Evolutionary conservation across 2,888 invertebrate genomes (phyloP).

Genomic region (Dendrolimus pini): DNA sequence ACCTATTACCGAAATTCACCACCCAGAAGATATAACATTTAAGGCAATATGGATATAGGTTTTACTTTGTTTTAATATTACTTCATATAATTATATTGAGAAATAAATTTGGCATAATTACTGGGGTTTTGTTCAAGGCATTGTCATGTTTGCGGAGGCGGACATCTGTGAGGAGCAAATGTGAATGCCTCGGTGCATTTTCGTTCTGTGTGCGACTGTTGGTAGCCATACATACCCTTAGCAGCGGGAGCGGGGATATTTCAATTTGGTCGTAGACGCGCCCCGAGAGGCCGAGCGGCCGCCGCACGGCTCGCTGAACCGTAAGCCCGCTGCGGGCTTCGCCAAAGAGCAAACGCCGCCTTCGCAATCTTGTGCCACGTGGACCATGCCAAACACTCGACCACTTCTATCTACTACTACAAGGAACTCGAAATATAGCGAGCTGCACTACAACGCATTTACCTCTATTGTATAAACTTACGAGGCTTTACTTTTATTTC

Average conservation of each 20-base stretch:
- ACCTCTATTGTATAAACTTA: neutral
- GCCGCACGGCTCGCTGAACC: slow-evolving; percentile 71
- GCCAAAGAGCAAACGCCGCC: slow-evolving; percentile 75
- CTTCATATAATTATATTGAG: too few species aligned
- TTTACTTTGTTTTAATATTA: too few species aligned
- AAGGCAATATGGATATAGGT: too few species aligned
- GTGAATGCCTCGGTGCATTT: slow-evolving; percentile 2
- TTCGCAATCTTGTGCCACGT: slow-evolving; percentile 73
- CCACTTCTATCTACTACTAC: slow-evolving; percentile 62
- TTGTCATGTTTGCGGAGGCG: neutral
- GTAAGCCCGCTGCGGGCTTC: slow-evolving; percentile 66
- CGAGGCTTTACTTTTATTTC: too few species aligned
- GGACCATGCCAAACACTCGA: slow-evolving; percentile 67
- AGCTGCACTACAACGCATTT: neutral
- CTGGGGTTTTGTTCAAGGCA: too few species aligned
- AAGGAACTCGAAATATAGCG: slow-evolving; percentile 26
- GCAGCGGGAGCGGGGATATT: slow-evolving; percentile 53
- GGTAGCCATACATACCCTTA: slow-evolving; percentile 29
- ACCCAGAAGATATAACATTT: too few species aligned
- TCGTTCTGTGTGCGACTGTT: slow-evolving; percentile 34
- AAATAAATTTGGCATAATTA: too few species aligned
- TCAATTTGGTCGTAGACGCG: slow-evolving; percentile 73
- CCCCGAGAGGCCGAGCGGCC: slow-evolving; percentile 66
- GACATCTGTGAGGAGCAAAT: neutral
- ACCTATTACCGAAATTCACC: neutral